These are phyloP conservation scores for Talpa occidentalis DNA, from an alignment of 2,113 vertebrate genomes.

Conservation along the genomic window DNA sequence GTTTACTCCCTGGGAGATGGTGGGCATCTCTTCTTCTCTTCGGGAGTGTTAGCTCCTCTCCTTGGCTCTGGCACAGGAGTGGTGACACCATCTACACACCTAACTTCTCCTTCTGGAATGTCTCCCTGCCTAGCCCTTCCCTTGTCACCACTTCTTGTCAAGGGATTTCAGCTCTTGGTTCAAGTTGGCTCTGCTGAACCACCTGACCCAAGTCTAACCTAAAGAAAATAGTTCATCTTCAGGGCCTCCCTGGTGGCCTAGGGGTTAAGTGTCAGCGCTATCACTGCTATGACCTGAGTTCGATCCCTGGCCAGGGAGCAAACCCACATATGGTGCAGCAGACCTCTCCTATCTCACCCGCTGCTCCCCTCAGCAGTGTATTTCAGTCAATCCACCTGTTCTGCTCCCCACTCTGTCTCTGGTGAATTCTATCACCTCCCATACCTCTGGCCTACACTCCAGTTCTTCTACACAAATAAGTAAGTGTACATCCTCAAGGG, in stretches of 20 bases:
- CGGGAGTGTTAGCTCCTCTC: accelerated
- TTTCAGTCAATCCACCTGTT: too few species aligned
- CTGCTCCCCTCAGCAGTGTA: too few species aligned
- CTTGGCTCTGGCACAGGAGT: accelerated
- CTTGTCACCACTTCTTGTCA: background rate
- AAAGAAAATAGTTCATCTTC: background rate
- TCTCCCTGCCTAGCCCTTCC: background rate
- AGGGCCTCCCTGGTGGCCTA: too few species aligned
- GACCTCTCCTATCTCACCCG: too few species aligned
- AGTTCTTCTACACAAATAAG: too few species aligned
- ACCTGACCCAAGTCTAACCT: background rate
- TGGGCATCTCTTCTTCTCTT: background rate
- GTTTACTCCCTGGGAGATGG: background rate
- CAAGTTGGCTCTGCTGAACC: background rate
- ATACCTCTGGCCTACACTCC: too few species aligned
- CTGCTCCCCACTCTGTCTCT: too few species aligned
- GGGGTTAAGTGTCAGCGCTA: too few species aligned
- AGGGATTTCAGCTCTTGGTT: background rate
- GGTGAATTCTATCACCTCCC: too few species aligned
- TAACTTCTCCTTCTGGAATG: background rate
- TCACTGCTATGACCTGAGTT: too few species aligned
- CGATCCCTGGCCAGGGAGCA: too few species aligned
- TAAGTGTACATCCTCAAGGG: background rate
- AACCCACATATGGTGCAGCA: too few species aligned
- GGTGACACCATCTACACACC: background rate